Base-by-base conservation (phyloP, 2,888 invertebrate genomes). In the Schizotus pectinicornis region DNA sequence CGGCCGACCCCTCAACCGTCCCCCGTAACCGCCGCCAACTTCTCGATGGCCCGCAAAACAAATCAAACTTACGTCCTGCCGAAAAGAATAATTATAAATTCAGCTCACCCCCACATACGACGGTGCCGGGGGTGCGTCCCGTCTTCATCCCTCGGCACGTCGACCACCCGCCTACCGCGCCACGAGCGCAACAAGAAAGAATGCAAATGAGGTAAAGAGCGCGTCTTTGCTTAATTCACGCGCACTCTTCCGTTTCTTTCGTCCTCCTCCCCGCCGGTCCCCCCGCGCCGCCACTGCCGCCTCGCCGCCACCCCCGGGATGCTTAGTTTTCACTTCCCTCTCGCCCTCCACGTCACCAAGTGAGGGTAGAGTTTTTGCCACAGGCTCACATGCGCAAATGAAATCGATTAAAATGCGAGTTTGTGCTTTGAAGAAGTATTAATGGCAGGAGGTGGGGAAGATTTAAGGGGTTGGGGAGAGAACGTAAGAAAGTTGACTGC, bases 321-420 rank as follows among this genome's bases (percentile, higher is more conserved):
- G 72, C 72, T 73, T 73, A 72, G 73, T 75, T 74, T 73, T 72
- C 72, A 64, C 69, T 52, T 64, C 69, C 63, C 70, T 71, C 72
- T 52, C 50, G 51, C 62, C 63, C 68, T 62, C 64, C 67, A 69
- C 74, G 74, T 74, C 77, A 74, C 75, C 75, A 73, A 73, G 73
- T 73, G 72, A 75, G 72, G 76, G 77, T 76, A 74, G 76, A 78
- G 78, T 79, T 79, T 79, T 81, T 80, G 81, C 81, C 77, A 83
- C 83, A 80, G 81, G 77, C 83, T 83, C 84, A 84, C 84, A 84
- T 84, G 84, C 84, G 84, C 84, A 84, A 85, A 85, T 85, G 85
- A 84, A 85, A 85, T 85, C 85, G 85, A 85, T 85, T 85, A 85
- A 85, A 85, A 84, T 84, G 84, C 84, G 84, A 83, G 80, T 82